Base-by-base conservation (phyloP, 1,140 invertebrate genomes). In the Zaprionus ghesquierei region DNA sequence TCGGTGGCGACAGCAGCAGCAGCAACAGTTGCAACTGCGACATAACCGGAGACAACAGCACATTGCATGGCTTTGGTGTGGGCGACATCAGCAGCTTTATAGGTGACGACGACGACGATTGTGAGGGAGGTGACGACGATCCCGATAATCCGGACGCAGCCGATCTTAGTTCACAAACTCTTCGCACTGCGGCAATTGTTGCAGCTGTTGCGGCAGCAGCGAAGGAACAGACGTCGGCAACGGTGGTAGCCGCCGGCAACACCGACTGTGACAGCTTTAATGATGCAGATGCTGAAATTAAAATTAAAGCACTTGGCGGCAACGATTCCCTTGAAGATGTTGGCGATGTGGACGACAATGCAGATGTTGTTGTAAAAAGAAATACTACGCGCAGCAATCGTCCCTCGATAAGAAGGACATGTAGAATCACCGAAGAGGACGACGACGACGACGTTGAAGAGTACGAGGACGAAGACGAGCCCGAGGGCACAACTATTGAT, bases 11-110 rank as follows among this genome's bases (percentile, higher is more conserved):
- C 55, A 90, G 90, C 55, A 91, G 89, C 56, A 91, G 90, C 77
- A 91, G 89, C 60, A 91, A 90, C 31, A 91, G 89, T 55, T 90
- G 90, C 65, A 91, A 91, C 59, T 91, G 89, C 54, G 89, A 91
- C 50, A 89, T 91, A n/a, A 91, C 90, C 13, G 86, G 86, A 3
- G 90, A 91, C 41, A 91, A 87, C 38, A 90, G 89, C 44, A 90
- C 89, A 3, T 50, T 91, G 51, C 79, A 86, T 59, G 89, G 89
- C 18, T 86, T 90, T 23, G 89, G 89, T 5, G 89, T 90, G 15
- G 89, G 89, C 3, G 85, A 90, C 59, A 59, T 89, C 12, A 89
- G 85, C 65, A 90, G 85, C 22, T 90, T 91, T 20, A 82, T 89
- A 10, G 89, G 70, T 9, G 81, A 89, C 61, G 79, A 85, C 69